Evolutionary conservation across 2,113 vertebrate genomes (phyloP), one percentile per base, ranked within the genome.

Genomic region (Stercorarius parasiticus): DNA sequence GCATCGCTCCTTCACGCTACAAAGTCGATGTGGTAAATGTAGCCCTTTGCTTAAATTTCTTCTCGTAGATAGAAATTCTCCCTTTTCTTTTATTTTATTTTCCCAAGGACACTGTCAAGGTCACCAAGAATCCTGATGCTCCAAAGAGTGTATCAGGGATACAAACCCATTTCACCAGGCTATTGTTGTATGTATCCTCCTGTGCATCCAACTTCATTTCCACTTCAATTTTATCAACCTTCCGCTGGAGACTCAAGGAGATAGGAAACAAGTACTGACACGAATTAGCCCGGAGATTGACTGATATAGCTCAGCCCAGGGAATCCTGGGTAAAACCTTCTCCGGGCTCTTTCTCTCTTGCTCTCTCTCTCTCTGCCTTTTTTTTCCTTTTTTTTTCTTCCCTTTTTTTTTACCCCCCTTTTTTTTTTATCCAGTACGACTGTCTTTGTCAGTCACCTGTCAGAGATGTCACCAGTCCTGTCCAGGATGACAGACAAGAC

Each of bases 161-260:
- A 98, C 98, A 97, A 98, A 98, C 97, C 98, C 97, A 97, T 98
- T 98, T 98, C 93, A 95, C 98, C 96, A 97, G 96, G 95, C 97
- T 93, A 98, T 98, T 98, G 97, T 98, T 98, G 98, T 98, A 85
- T 85, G 93, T 98, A 98, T 98, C 98, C 98, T 99, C 98, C 97
- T 90, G 98, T 98, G 98, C 98, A 98, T 98, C 98, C 98, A 98
- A 99, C 99, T 99, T 99, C 99, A 99, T 99, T 99, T 99, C 99
- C 99, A 99, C 99, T 99, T 99, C 99, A 99, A 99, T 99, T 99
- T 99, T 99, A 99, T 99, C 99, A 99, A 99, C 98, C 98, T 99
- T 98, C 98, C 98, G 96, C 98, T 98, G 98, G 97, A 98, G 98
- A 98, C 97, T 99, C 98, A 98, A 98, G 98, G 98, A 99, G 99